Percentiles rank a stretch among this genome's conserved stretches.
These are phyloP conservation scores for Polydrusus tereticollis DNA, from an alignment of 2,888 invertebrate genomes.

Conservation along the genomic window DNA sequence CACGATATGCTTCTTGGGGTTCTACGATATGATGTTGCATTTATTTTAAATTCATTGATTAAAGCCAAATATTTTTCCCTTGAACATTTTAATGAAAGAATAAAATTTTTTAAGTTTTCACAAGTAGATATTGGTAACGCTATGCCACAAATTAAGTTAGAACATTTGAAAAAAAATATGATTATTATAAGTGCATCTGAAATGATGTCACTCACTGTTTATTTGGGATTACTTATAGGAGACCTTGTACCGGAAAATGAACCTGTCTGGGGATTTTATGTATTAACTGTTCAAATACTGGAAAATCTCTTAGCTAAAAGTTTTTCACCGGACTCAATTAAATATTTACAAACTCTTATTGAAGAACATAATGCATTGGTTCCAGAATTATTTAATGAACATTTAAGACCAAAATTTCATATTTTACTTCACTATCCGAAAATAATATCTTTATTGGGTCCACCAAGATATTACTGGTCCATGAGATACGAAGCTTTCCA, in stretches of 20 bases:
- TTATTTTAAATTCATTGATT: not conserved
- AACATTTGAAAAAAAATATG: conserved; percentile 33
- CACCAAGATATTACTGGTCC: conserved; percentile 32
- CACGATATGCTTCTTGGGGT: not conserved
- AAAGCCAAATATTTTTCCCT: not conserved
- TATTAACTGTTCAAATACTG: conserved; percentile 26
- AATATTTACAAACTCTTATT: no score
- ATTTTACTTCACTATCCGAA: conserved; percentile 11
- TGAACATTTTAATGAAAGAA: not conserved
- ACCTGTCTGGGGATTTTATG: conserved; percentile 27
- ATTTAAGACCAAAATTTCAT: conserved; percentile 16
- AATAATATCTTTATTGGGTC: not conserved
- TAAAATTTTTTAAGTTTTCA: not conserved
- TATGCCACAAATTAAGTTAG: not conserved
- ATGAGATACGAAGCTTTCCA: conserved; percentile 43
- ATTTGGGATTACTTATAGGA: conserved; percentile 41
- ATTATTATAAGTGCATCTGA: conserved; percentile 42
- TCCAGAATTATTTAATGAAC: not conserved
- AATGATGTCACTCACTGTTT: conserved; percentile 35
- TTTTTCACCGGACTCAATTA: no score
- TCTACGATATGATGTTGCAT: no score
- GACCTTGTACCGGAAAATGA: conserved; percentile 40
- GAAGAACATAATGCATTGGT: not conserved
- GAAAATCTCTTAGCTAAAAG: not conserved
- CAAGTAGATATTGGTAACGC: not conserved